Evolutionary conservation across 2,113 vertebrate species (phyloP).

Genomic region (Leiothrix lutea): DNA sequence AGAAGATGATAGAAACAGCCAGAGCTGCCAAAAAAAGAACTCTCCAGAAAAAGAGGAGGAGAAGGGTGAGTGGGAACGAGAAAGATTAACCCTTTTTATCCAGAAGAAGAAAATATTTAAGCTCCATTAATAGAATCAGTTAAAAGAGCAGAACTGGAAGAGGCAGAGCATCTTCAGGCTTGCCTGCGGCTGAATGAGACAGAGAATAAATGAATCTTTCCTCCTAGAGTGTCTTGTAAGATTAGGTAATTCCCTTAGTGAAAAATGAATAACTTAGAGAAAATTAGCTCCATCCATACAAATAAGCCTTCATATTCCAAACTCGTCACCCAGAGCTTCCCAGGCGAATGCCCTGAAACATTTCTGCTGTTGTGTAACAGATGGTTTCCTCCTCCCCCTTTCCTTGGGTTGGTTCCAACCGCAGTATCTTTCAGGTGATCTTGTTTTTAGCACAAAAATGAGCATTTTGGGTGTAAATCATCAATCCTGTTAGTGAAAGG

Average conservation of each 20-base stretch:
- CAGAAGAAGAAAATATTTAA: not conserved
- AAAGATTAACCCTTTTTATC: constrained; percentile 24
- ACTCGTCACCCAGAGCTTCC: constrained; percentile 30
- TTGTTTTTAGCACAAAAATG: constrained; percentile 59
- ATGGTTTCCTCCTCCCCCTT: constrained; percentile 49
- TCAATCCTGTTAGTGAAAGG: not conserved
- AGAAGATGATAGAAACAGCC: constrained; percentile 40
- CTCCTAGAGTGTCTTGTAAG: constrained; percentile 16
- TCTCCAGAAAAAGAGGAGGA: constrained; percentile 37
- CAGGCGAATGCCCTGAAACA: constrained; percentile 5
- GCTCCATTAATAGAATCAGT: not conserved
- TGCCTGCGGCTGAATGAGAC: constrained; percentile 43
- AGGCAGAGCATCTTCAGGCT: constrained; percentile 17
- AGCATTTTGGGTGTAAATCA: constrained; percentile 54
- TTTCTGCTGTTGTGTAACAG: constrained; percentile 63
- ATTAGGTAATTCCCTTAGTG: constrained; percentile 49
- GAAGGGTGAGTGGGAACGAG: not conserved
- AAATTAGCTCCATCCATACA: constrained; percentile 56
- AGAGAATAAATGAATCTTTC: constrained; percentile 45
- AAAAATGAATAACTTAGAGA: constrained; percentile 43
- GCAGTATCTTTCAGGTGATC: constrained; percentile 63
- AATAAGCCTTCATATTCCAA: constrained; percentile 42
- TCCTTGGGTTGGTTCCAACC: constrained; percentile 18
- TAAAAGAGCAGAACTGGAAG: constrained; percentile 7
- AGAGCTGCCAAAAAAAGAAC: constrained; percentile 14